These are phyloP conservation scores for Catostomus latipinnis DNA, from an alignment of 2,797 vertebrate genomes.

Conservation along the genomic window DNA sequence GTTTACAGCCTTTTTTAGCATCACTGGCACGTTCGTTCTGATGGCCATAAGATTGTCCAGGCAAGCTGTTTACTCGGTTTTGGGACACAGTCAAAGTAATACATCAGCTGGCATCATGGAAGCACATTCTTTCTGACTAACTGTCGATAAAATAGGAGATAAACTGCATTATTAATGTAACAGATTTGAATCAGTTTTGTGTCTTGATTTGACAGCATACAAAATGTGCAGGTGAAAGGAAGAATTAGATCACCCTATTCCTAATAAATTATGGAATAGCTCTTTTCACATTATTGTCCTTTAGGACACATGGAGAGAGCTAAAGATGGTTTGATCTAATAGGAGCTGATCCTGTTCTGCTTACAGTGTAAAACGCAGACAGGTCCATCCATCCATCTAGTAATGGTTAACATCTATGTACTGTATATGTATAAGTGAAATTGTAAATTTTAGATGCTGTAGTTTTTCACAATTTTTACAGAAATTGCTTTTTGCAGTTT, in stretches of 20 bases:
- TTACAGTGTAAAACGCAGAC: not conserved
- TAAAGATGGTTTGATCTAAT: not conserved
- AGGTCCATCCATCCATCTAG: not conserved
- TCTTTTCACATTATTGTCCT: constrained; percentile 64
- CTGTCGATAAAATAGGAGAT: not conserved
- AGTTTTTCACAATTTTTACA: not conserved
- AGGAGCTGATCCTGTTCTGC: not conserved
- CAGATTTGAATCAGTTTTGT: constrained; percentile 17
- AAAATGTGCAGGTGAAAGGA: constrained; percentile 62
- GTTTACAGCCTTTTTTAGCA: too few relatives aligned
- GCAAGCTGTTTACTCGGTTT: constrained; percentile 49
- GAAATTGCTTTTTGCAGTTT: not conserved
- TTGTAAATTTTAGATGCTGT: not conserved
- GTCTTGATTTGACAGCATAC: constrained; percentile 68
- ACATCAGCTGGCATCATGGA: not conserved
- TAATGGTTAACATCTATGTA: too few relatives aligned
- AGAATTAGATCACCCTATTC: constrained; percentile 69
- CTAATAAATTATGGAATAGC: constrained; percentile 72
- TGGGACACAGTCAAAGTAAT: constrained; percentile 30
- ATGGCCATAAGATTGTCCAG: not conserved
- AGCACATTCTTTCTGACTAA: not conserved
- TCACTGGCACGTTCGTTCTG: too few relatives aligned
- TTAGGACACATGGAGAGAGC: constrained; percentile 44
- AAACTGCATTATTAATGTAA: constrained; percentile 26
- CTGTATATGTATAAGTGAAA: not conserved